Evolutionary conservation across 2,888 invertebrate genomes (phyloP).

Genomic region (Ceramica pisi): DNA sequence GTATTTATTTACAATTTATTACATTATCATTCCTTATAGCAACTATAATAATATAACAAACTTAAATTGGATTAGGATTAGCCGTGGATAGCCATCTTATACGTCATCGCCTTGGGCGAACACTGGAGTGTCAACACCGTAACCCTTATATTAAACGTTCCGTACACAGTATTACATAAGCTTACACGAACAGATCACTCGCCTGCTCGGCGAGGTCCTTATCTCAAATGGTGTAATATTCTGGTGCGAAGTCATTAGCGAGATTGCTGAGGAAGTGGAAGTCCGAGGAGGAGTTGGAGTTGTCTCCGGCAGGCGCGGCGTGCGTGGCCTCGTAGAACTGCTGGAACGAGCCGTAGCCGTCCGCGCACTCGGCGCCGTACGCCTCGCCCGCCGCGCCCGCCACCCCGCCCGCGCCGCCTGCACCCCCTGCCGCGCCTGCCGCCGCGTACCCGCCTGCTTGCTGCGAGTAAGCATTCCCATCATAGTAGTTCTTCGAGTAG

Average conservation of each 20-base stretch:
- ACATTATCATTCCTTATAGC: constrained; percentile 76
- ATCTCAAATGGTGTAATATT: constrained; percentile 94
- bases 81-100: constrained; percentile 68
- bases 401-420: constrained; percentile 79
- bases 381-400: constrained; percentile 90
- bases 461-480: constrained; percentile 80
- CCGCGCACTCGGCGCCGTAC: constrained; percentile 90
- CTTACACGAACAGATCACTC: constrained; percentile 89
- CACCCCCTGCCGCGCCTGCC: constrained; percentile 71
- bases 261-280: constrained; percentile 98
- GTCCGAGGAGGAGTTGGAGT: constrained; percentile 97
- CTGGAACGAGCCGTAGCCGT: constrained; percentile 93
- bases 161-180: constrained; percentile 57
- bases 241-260: constrained; percentile 97
- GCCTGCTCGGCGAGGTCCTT: constrained; percentile 90
- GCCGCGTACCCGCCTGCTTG: constrained; percentile 79
- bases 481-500: constrained; percentile 90
- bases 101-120: constrained; percentile 80
- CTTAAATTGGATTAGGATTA: constrained; percentile 76
- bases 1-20: constrained; percentile 86
- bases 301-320: constrained; percentile 92
- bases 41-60: constrained; percentile 77
- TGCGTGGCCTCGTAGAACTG: constrained; percentile 92
- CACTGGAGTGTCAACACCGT: constrained; percentile 74
- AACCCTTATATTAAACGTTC: constrained; percentile 67